Percentiles rank a stretch among this genome's conserved stretches.
Evolutionary conservation across 2,113 vertebrate species (phyloP).

Genomic region (Neolamprologus caudopunctatus): DNA sequence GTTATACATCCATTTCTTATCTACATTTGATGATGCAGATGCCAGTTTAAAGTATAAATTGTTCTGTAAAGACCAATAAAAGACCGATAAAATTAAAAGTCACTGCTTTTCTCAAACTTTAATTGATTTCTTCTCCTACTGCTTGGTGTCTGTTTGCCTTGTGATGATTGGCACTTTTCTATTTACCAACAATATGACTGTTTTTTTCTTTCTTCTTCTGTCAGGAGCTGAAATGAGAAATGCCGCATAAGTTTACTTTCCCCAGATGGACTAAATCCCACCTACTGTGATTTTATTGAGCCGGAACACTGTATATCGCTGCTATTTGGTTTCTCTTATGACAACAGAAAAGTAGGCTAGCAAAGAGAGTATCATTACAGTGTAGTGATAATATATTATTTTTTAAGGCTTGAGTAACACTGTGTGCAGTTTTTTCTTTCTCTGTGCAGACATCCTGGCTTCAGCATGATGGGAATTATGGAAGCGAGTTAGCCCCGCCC

Average conservation of each 20-base stretch:
- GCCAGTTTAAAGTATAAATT: background rate
- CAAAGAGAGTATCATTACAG: background rate
- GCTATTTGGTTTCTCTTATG: background rate
- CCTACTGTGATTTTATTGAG: background rate
- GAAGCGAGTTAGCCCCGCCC: background rate
- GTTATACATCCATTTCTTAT: background rate
- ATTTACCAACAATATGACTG: background rate
- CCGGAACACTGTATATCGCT: background rate
- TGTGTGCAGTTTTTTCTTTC: background rate
- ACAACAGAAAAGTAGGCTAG: background rate
- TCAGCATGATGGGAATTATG: background rate
- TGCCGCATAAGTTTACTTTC: background rate
- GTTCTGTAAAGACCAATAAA: background rate
- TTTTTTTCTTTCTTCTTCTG: background rate
- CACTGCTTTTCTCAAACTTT: background rate
- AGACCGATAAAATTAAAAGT: background rate
- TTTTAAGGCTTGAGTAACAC: background rate
- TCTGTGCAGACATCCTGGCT: background rate
- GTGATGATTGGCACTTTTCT: conserved; percentile 22
- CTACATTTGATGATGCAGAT: background rate
- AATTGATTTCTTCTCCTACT: background rate
- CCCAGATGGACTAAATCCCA: conserved; percentile 34
- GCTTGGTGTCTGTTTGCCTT: background rate
- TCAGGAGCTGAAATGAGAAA: background rate
- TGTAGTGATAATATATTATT: background rate